Evolutionary conservation across 37 sponge, comb jelly and placozoan genomes (phyloP).

Genomic region (Chondrilla cf. caribensis): DNA sequence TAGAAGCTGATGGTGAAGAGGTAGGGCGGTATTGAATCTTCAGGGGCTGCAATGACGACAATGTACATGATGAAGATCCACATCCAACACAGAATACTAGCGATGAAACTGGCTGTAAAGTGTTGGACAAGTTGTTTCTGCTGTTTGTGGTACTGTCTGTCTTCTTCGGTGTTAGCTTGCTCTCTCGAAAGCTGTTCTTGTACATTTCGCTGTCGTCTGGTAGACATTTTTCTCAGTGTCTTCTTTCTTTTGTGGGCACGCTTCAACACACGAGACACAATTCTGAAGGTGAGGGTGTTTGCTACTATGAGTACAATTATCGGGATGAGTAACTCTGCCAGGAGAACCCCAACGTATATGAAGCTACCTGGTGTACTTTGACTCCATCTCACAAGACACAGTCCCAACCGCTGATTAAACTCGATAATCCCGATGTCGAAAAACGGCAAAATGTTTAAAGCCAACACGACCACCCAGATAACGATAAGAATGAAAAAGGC

Average conservation of each 20-base stretch:
- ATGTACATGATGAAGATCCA: conserved; percentile 41
- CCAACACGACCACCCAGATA: conserved; percentile 29
- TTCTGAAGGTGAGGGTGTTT: conserved; percentile 59
- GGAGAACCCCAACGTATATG: conserved; percentile 37
- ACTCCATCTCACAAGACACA: conserved; percentile 61
- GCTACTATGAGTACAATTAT: conserved; percentile 38
- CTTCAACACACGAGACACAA: conserved; percentile 47
- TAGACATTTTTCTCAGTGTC: conserved; percentile 11
- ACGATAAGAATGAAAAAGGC: conserved; percentile 26
- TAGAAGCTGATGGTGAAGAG: conserved; percentile 62
- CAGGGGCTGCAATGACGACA: neutral
- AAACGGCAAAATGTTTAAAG: conserved; percentile 32
- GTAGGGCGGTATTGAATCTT: conserved; percentile 26
- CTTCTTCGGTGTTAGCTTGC: conserved; percentile 15
- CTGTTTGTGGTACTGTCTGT: conserved; percentile 38
- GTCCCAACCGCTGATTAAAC: conserved; percentile 58
- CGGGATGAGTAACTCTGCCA: conserved; percentile 52
- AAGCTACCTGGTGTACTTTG: neutral
- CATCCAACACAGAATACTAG: conserved; percentile 54
- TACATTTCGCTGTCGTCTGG: neutral
- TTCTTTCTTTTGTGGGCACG: conserved; percentile 17
- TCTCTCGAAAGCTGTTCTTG: neutral
- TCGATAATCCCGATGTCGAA: conserved; percentile 65
- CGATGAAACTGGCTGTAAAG: conserved; percentile 61
- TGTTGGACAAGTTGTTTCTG: conserved; percentile 60